A percentile compares a stretch with the other conserved stretches of the same genome.
phyloP scores from a whole-genome alignment of 2,113 vertebrate genomes.

The Corythornis vintsioides region DNA sequence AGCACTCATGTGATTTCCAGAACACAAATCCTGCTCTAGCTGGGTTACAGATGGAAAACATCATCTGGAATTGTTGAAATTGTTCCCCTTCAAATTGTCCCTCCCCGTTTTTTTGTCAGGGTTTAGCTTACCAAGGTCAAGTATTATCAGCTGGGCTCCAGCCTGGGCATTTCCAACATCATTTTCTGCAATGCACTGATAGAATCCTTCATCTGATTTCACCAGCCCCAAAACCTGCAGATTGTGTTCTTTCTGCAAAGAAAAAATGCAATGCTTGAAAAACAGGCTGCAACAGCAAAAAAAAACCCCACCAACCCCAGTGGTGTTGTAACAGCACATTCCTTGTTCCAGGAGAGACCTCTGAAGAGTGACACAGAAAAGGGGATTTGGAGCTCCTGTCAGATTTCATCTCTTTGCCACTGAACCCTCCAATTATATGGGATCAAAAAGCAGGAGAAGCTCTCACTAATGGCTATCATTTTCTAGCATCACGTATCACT shows the following conservation, averaged over 20 bases:
- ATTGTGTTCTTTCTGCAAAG: constrained; percentile 92
- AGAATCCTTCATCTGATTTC: constrained; percentile 97
- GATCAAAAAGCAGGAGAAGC: background rate
- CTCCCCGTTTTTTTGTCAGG: background rate
- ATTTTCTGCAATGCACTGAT: constrained; percentile 97
- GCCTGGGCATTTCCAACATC: constrained; percentile 93
- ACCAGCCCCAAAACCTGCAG: constrained; percentile 96
- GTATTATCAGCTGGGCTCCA: constrained; percentile 94
- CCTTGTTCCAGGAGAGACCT: background rate
- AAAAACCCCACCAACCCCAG: background rate
- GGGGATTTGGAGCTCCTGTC: background rate
- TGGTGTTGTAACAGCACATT: rapidly evolving
- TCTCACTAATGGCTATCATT: background rate
- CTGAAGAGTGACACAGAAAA: background rate
- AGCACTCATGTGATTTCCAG: rapidly evolving
- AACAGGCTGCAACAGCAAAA: background rate
- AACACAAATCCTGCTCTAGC: background rate
- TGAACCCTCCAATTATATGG: background rate
- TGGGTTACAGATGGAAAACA: background rate
- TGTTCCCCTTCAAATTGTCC: background rate
- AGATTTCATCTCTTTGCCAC: background rate
- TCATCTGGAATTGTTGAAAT: background rate
- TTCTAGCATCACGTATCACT: background rate
- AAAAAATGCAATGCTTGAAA: background rate
- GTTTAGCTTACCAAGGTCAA: constrained; percentile 90